Conservation (phyloP, 2,888 invertebrate species). For the Chloroclystis v-ata region DNA sequence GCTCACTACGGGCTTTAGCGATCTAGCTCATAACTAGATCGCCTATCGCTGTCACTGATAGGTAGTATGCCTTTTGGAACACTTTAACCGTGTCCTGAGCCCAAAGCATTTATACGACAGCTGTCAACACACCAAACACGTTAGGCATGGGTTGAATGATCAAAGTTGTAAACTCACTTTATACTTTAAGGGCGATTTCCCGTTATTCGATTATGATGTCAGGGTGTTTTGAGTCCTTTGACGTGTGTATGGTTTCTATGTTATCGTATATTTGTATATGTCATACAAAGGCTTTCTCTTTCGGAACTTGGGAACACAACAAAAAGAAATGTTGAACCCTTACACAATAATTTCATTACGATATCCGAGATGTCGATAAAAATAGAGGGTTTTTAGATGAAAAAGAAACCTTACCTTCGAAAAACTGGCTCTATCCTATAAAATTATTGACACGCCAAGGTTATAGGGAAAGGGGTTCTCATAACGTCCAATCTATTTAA, state of each 20-base stretch:
- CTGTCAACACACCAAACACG: constrained; percentile 27
- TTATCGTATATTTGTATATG: neutral
- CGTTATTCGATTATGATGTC: constrained; percentile 16
- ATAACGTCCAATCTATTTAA: constrained; percentile 32
- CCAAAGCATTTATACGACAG: constrained; percentile 24
- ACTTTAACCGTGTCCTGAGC: constrained; percentile 31
- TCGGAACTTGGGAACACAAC: neutral
- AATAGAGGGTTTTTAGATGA: constrained; percentile 12
- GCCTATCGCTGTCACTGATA: constrained; percentile 35
- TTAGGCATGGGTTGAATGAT: constrained; percentile 27
- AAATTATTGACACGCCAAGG: constrained; percentile 29
- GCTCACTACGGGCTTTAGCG: constrained; percentile 41
- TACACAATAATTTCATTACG: constrained; percentile 8
- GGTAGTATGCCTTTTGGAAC: constrained; percentile 29
- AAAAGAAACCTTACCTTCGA: constrained; percentile 12
- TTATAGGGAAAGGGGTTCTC: constrained; percentile 27
- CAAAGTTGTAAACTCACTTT: constrained; percentile 27
- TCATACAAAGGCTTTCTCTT: neutral
- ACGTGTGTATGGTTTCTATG: neutral
- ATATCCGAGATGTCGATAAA: constrained; percentile 10
- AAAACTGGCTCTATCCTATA: constrained; percentile 17
- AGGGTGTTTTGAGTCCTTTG: constrained; percentile 6
- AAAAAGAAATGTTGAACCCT: constrained; percentile 4
- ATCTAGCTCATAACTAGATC: constrained; percentile 51
- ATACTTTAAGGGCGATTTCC: constrained; percentile 19